These are phyloP conservation scores for Herminia tarsipennalis DNA, from an alignment of 2,888 invertebrate species.

Conservation along the genomic window DNA sequence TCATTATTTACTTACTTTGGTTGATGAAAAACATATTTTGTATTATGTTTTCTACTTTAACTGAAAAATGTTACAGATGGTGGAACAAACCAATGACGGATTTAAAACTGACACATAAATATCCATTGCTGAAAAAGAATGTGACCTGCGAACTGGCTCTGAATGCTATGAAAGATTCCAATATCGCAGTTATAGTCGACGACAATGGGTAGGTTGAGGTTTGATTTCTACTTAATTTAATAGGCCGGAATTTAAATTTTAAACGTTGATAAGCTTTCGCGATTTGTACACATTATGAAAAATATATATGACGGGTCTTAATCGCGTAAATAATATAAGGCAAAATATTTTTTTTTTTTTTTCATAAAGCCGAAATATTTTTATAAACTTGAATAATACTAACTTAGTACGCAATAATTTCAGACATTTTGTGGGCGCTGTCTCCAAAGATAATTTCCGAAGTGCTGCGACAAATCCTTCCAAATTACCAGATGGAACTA, in stretches of 20 bases:
- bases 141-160: slow-evolving; percentile 87
- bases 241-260: too few species aligned
- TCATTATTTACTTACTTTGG: too few species aligned
- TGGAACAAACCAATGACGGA: slow-evolving; percentile 76
- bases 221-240: too few species aligned
- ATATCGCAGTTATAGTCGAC: slow-evolving; percentile 53
- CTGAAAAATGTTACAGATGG: slow-evolving; percentile 29
- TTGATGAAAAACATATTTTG: too few species aligned
- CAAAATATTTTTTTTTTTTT: too few species aligned
- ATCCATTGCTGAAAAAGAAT: slow-evolving; percentile 77
- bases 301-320: too few species aligned
- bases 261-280: too few species aligned
- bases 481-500: slow-evolving; percentile 40
- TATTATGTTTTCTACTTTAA: background rate
- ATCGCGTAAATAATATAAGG: too few species aligned
- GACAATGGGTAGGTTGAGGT: slow-evolving; percentile 64
- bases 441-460: slow-evolving; percentile 79
- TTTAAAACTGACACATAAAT: slow-evolving; percentile 29
- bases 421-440: slow-evolving; percentile 45
- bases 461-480: slow-evolving; percentile 60
- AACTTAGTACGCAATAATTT: too few species aligned
- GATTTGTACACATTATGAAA: too few species aligned
- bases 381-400: too few species aligned
- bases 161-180: slow-evolving; percentile 79
- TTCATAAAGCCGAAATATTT: too few species aligned